Conservation (phyloP, 2,888 invertebrate species). For the Tenodera sinensis region DNA sequence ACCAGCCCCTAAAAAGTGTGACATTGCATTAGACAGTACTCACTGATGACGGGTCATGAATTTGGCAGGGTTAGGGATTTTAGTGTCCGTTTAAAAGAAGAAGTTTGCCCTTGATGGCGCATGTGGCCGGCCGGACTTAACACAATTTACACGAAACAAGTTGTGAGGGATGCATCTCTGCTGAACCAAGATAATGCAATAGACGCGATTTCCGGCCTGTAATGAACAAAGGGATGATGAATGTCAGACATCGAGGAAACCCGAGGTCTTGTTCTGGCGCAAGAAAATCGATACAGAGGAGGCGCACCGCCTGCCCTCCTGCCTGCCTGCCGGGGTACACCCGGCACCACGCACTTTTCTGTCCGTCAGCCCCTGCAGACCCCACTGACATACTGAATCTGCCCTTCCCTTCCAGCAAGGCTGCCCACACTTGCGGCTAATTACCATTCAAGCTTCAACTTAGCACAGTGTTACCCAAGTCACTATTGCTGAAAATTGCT, state of each 20-base stretch:
- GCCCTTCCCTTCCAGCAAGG: background rate
- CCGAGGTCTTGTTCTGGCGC: background rate
- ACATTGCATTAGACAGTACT: no score
- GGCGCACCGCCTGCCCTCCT: no score
- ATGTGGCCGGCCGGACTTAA: background rate
- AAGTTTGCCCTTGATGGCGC: no score
- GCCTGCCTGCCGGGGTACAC: background rate
- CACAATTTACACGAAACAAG: background rate
- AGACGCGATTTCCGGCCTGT: background rate
- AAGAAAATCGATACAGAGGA: background rate
- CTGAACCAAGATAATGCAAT: background rate
- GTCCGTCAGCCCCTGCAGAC: background rate
- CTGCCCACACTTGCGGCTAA: background rate
- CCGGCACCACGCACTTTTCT: background rate
- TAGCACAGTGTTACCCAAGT: no score
- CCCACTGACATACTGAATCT: background rate
- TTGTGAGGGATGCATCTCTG: background rate
- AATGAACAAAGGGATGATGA: background rate
- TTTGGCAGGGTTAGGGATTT: no score
- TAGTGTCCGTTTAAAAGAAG: no score
- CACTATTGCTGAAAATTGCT: no score
- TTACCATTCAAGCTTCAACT: no score
- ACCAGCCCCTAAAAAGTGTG: no score
- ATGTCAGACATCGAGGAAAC: background rate
- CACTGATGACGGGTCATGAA: no score